These are phyloP conservation scores for Lagocephalus sceleratus DNA, from an alignment of 2,797 vertebrate species.

Conservation along the genomic window DNA sequence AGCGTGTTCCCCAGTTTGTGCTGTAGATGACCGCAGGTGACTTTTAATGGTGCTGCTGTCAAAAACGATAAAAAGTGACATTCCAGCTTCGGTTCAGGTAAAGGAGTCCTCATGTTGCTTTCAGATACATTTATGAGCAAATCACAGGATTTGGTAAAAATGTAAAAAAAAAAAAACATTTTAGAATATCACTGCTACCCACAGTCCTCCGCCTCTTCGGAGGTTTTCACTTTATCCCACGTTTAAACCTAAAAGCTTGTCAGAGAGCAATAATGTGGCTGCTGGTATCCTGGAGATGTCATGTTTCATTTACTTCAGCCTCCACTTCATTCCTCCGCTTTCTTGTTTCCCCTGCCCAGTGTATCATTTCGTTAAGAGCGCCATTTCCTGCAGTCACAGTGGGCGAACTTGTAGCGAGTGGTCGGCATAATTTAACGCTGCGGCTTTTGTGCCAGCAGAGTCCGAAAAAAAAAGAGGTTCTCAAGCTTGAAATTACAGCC, in stretches of 20 bases:
- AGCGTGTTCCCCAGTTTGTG: conserved; percentile 27
- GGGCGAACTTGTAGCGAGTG: conserved; percentile 27
- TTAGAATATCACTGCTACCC: conserved; percentile 8
- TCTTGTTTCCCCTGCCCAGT: conserved; percentile 13
- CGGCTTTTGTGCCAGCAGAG: conserved; percentile 22
- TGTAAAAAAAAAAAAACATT: background rate
- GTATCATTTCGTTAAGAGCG: conserved; percentile 43
- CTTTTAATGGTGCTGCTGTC: conserved; percentile 5
- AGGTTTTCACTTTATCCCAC: conserved; percentile 10
- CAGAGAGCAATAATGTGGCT: conserved; percentile 27
- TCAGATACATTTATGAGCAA: conserved; percentile 14
- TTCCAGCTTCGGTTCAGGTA: background rate
- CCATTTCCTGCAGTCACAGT: conserved; percentile 30
- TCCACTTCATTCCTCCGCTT: conserved; percentile 25
- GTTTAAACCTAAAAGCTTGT: conserved; percentile 31
- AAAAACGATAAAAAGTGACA: background rate
- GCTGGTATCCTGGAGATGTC: conserved; percentile 39
- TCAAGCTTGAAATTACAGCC: conserved; percentile 32
- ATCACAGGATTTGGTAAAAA: conserved; percentile 8
- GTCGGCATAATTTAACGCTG: conserved; percentile 23
- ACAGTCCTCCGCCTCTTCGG: background rate
- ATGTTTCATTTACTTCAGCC: conserved; percentile 40
- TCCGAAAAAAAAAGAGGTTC: background rate
- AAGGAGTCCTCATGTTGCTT: conserved; percentile 1
- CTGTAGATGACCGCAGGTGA: conserved; percentile 10